Conservation (phyloP, 2,797 vertebrate species). For the Pangasius mekongensis region DNA sequence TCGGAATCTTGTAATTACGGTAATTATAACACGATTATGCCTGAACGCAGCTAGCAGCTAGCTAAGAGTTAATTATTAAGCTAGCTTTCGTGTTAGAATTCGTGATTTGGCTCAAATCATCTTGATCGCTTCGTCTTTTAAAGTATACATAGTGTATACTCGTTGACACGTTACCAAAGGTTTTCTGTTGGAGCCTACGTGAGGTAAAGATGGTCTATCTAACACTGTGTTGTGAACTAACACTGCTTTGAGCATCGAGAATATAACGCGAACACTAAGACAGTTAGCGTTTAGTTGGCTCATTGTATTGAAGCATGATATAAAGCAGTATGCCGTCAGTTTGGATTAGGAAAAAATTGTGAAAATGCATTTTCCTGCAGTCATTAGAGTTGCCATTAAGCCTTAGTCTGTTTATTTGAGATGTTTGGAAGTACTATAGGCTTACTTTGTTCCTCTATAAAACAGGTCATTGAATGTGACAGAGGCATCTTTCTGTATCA, state of each 20-base stretch:
- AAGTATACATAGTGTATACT: neutral
- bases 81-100: neutral
- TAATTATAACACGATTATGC: too few relatives aligned
- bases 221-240: neutral
- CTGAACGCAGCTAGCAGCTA: neutral
- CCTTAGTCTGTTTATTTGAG: neutral
- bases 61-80: neutral
- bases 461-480: conserved; percentile 1
- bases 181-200: neutral
- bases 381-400: neutral
- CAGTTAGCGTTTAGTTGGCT: neutral
- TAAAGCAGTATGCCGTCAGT: neutral
- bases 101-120: neutral
- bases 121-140: neutral
- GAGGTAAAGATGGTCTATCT: neutral
- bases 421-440: neutral
- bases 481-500: neutral
- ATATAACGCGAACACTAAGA: neutral
- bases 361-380: neutral
- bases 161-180: too few relatives aligned
- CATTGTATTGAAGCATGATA: neutral
- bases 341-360: neutral
- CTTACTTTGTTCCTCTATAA: neutral
- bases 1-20: too few relatives aligned
- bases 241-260: neutral